These are phyloP conservation scores for Drosophila koepferae DNA, from an alignment of 2,888 invertebrate genomes.

Conservation along the genomic window DNA sequence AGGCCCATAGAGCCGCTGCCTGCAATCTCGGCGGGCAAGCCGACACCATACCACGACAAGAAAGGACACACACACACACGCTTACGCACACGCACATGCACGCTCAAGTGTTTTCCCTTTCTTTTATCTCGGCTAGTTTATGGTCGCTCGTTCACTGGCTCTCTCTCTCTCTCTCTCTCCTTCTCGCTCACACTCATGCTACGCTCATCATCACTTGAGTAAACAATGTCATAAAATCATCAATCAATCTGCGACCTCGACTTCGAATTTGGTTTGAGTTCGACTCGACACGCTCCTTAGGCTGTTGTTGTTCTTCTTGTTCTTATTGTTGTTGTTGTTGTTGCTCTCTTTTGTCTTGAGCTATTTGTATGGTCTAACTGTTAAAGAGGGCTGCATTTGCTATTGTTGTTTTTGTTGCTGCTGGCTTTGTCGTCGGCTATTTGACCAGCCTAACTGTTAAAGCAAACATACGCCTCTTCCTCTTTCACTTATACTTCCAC, in stretches of 20 bases:
- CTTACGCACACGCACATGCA: not conserved
- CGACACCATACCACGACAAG: slow-evolving; percentile 50
- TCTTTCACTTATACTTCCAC: not conserved
- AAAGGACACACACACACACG: slow-evolving; percentile 62
- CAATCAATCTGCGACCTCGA: slow-evolving; percentile 59
- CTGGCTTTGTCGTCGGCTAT: slow-evolving; percentile 43
- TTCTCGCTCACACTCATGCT: not conserved
- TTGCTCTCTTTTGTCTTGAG: slow-evolving; percentile 36
- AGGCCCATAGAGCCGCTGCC: not conserved
- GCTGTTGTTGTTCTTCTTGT: not conserved
- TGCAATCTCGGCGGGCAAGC: slow-evolving; percentile 58
- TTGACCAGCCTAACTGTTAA: slow-evolving; percentile 47
- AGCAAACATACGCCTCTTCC: slow-evolving; percentile 42
- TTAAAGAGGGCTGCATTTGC: slow-evolving; percentile 1
- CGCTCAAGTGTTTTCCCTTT: slow-evolving; percentile 14
- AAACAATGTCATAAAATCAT: slow-evolving; percentile 82
- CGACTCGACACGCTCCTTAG: slow-evolving; percentile 4
- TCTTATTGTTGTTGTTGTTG: slow-evolving; percentile 2
- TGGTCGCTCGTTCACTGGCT: slow-evolving; percentile 5
- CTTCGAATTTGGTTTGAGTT: slow-evolving; percentile 7
- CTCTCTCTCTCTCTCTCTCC: slow-evolving; percentile 22
- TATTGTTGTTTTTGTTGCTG: slow-evolving; percentile 24
- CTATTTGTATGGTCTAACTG: slow-evolving; percentile 30
- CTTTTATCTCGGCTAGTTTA: slow-evolving; percentile 35
- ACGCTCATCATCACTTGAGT: slow-evolving; percentile 75